Conservation (phyloP, 2,113 vertebrate species). For the Sorex fumeus region DNA sequence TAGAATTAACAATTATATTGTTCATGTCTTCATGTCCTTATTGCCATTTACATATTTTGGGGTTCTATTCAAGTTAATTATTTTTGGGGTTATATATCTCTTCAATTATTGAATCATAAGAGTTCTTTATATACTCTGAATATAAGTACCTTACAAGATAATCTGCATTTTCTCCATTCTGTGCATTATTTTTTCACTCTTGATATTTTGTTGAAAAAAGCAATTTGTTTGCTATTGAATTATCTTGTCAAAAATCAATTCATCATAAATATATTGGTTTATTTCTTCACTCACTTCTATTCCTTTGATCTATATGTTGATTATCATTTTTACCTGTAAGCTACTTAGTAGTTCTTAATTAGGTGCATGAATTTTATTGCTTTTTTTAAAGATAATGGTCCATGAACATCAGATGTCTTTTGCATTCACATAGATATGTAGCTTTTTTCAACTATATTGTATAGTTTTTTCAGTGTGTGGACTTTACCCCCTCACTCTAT, state of each 20-base stretch:
- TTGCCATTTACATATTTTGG: background rate
- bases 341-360: slow-evolving; percentile 7
- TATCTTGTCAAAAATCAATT: background rate
- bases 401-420: background rate
- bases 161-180: slow-evolving; percentile 3
- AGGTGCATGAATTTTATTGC: background rate
- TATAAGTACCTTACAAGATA: background rate
- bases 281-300: background rate
- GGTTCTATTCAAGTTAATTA: background rate
- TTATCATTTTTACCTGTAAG: background rate
- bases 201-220: background rate
- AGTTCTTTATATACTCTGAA: background rate
- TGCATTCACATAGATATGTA: slow-evolving; percentile 2
- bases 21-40: background rate
- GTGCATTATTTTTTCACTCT: background rate
- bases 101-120: background rate
- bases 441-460: slow-evolving; percentile 8
- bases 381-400: slow-evolving; percentile 42
- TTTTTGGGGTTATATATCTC: background rate
- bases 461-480: background rate
- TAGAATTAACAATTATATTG: background rate
- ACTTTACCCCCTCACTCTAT: background rate
- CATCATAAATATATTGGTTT: background rate
- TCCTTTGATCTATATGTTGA: background rate
- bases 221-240: background rate